Evolutionary conservation across 2,797 vertebrate species (phyloP).

Genomic region (Micrastur ruficollis): DNA sequence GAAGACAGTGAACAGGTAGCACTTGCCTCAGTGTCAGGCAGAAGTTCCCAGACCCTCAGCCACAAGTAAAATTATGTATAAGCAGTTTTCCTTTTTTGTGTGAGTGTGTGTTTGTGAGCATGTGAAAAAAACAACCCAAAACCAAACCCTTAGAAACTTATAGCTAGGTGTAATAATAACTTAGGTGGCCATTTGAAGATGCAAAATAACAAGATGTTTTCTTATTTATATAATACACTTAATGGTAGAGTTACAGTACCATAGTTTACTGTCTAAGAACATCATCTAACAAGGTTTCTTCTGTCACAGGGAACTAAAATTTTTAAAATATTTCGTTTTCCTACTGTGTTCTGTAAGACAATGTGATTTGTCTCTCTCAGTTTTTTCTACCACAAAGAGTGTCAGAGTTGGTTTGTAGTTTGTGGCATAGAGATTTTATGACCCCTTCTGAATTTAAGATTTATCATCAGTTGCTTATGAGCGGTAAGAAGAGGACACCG

Average conservation of each 20-base stretch:
- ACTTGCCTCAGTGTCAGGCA: not conserved
- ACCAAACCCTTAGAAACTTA: not conserved
- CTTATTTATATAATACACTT: not conserved
- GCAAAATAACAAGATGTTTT: not conserved
- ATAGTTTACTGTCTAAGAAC: not conserved
- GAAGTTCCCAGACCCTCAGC: not conserved
- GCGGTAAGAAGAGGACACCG: not conserved
- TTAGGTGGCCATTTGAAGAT: not conserved
- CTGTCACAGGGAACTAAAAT: not conserved
- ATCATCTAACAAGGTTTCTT: not conserved
- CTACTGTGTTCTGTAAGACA: not conserved
- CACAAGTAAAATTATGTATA: not conserved
- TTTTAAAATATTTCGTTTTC: not conserved
- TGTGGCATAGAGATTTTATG: not conserved
- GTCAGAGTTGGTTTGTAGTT: not conserved
- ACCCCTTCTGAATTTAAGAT: not conserved
- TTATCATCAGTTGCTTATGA: not conserved
- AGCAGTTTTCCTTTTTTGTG: not conserved
- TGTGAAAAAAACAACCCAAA: not conserved
- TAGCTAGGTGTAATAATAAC: not conserved
- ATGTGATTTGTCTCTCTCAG: not conserved
- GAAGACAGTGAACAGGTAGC: not conserved
- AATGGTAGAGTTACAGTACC: not conserved
- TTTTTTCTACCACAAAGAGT: not conserved
- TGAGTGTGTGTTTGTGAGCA: no score